Evolutionary conservation across 2,113 vertebrate species (phyloP).

Genomic region (Elachura formosa): DNA sequence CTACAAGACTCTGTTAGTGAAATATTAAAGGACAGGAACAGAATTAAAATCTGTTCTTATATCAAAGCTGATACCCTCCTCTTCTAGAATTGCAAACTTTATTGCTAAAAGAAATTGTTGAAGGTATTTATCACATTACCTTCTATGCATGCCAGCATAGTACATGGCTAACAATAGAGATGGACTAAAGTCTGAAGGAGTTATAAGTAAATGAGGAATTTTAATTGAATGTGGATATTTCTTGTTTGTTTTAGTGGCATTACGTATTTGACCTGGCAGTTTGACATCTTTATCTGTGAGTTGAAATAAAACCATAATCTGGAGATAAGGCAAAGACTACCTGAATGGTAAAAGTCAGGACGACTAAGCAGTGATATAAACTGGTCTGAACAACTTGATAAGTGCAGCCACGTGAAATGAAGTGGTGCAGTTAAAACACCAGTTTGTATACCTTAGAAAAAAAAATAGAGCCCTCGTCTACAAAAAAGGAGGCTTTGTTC

Average conservation of each 20-base stretch:
- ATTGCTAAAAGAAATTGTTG: not conserved
- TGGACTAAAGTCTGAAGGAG: not conserved
- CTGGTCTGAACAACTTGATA: not conserved
- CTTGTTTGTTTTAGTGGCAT: not conserved
- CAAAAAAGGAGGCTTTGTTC: not conserved
- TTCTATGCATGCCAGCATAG: not conserved
- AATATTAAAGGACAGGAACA: not conserved
- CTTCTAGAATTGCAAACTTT: not conserved
- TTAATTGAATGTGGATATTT: not conserved
- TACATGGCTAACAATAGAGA: not conserved
- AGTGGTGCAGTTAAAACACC: not conserved
- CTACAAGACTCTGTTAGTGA: not conserved
- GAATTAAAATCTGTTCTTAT: not conserved
- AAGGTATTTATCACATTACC: not conserved
- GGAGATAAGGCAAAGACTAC: not conserved
- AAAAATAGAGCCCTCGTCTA: not conserved
- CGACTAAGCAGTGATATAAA: not conserved
- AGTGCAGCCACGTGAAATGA: not conserved
- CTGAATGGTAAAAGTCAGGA: not conserved
- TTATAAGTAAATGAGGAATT: not conserved
- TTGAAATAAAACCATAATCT: not conserved
- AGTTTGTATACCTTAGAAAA: not conserved
- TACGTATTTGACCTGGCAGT: not conserved
- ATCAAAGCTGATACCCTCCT: not conserved
- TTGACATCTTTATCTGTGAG: not conserved